Base-by-base conservation (phyloP, 2,888 invertebrate genomes). In the Lasioglossum lativentre region DNA sequence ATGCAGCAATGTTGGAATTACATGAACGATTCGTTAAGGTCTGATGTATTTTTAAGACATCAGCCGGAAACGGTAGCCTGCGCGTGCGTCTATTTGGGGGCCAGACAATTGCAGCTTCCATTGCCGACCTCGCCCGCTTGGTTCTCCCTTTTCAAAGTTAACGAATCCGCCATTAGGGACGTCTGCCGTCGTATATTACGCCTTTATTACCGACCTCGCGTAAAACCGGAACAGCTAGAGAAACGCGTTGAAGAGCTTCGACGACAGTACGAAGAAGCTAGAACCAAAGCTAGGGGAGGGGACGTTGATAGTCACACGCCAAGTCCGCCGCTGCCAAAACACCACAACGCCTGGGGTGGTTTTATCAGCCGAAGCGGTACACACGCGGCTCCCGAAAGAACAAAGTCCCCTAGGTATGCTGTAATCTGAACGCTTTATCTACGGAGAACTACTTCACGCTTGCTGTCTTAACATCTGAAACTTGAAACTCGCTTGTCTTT, bases 1-100 rank as follows among this genome's bases (percentile, higher is more conserved):
- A 98, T 99, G 97, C 99, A 99, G 95, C 97, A 98, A 95, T 97
- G 99, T 4, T 99, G 99, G 99, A 99, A 99, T 95, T 99, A 99
- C 95, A 99, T 99, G 99, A 99, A 99, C 95, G 99, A 99, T 96
- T 98, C 99, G 0, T 96, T 99, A 74, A 96, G 99, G 56, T 99
- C 99, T 0, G 99, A 99, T 95, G 99, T 99, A 0, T 99, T 99
- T 95, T 97, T 99, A 94, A 97, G 99, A 72, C 99, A 98, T 95
- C 97, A 98, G 84, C 99, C 99, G 0, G 99, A 99, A 95, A 98
- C 99, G 0, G 99, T 99, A 81, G 99, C 99, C 0, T 99, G 99
- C 95, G 99, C 99, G n/a, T 99, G 99, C 95, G 99, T 99, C 90
- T 99, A 98, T 95, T 96, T 99, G 76, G 99, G 99, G 56, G 98